A percentile compares a stretch with the other conserved stretches of the same genome.
Evolutionary conservation across 2,113 vertebrate genomes (phyloP).

Genomic region (Eolophus roseicapilla): DNA sequence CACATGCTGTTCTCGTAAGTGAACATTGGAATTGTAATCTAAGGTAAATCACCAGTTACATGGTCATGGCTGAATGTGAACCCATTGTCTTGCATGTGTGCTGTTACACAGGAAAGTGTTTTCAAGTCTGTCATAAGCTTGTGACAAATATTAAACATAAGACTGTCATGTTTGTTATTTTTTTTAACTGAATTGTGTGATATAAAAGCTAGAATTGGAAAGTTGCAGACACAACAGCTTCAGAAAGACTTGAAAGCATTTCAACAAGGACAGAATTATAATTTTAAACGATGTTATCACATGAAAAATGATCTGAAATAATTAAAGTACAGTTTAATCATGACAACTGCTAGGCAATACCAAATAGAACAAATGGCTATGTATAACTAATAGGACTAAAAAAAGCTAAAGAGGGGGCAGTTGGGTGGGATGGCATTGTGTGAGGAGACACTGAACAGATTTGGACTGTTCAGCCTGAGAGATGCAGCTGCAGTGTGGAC

Average conservation of each 20-base stretch:
- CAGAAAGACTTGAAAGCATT: not conserved
- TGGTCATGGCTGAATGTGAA: too few species aligned
- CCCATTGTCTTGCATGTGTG: accelerated
- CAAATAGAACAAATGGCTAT: not conserved
- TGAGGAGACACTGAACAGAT: not conserved
- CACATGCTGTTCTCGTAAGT: accelerated
- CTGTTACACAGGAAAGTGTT: not conserved
- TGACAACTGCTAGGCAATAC: not conserved
- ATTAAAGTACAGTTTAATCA: not conserved
- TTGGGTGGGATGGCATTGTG: accelerated
- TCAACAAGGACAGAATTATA: not conserved
- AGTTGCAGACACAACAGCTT: accelerated
- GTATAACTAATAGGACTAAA: not conserved
- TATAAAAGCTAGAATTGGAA: not conserved
- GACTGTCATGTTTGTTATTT: not conserved
- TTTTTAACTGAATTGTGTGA: not conserved
- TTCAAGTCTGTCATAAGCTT: accelerated
- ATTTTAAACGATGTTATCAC: not conserved
- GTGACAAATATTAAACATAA: not conserved
- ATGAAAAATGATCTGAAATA: not conserved
- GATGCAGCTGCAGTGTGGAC: accelerated
- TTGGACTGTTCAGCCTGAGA: not conserved
- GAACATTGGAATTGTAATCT: not conserved
- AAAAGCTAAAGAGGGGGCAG: not conserved
- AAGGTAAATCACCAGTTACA: accelerated